A percentile compares a stretch with the other conserved stretches of the same genome.
Evolutionary conservation across 2,888 invertebrate species (phyloP).

Genomic region (Julus scandinavius): DNA sequence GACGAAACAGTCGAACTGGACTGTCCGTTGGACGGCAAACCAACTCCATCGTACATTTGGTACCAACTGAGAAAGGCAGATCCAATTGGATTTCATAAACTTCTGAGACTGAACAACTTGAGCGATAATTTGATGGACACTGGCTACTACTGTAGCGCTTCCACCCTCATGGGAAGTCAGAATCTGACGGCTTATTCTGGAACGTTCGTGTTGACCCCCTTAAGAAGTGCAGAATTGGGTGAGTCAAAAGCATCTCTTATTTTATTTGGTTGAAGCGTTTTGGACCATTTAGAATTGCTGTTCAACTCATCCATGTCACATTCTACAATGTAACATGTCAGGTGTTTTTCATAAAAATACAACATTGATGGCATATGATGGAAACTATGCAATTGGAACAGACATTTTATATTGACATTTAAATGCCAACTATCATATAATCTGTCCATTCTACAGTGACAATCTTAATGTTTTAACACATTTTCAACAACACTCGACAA

Average conservation of each 20-base stretch:
- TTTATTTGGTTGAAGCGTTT: background rate
- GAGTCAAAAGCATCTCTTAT: background rate
- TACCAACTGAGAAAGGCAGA: slow-evolving; percentile 26
- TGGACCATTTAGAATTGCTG: too few species aligned
- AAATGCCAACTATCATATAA: too few species aligned
- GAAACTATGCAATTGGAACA: too few species aligned
- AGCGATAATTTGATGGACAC: slow-evolving; percentile 6
- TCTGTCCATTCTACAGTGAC: too few species aligned
- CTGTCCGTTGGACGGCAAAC: slow-evolving; percentile 54
- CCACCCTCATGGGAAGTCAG: slow-evolving; percentile 43
- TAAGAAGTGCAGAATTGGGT: background rate
- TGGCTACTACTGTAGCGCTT: slow-evolving; percentile 53
- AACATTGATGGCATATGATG: too few species aligned
- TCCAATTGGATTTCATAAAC: background rate
- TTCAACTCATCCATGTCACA: too few species aligned
- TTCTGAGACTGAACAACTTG: slow-evolving; percentile 42
- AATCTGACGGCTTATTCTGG: slow-evolving; percentile 54
- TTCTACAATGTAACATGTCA: too few species aligned
- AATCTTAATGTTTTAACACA: too few species aligned
- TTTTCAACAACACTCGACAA: too few species aligned
- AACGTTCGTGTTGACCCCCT: slow-evolving; percentile 26
- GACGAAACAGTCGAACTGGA: slow-evolving; percentile 47
- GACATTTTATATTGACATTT: too few species aligned
- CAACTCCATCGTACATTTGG: slow-evolving; percentile 50
- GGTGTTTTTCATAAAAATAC: too few species aligned